These are phyloP conservation scores for Poecilia velifera DNA, from an alignment of 2,797 vertebrate genomes.

Conservation along the genomic window DNA sequence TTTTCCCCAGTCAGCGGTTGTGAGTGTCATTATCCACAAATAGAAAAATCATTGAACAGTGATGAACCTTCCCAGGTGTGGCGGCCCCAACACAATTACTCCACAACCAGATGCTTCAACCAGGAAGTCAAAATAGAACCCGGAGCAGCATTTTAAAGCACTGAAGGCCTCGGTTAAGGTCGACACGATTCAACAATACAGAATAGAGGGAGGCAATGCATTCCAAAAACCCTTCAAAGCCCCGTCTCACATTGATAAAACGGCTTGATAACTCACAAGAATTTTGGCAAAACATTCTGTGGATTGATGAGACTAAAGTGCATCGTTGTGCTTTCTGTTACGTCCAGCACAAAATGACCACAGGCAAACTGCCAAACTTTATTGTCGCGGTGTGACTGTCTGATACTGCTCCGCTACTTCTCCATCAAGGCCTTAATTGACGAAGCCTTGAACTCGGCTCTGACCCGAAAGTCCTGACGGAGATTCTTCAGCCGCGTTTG, in stretches of 20 bases:
- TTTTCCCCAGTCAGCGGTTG: background rate
- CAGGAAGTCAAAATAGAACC: background rate
- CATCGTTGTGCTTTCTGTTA: background rate
- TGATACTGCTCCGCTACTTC: background rate
- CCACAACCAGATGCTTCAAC: background rate
- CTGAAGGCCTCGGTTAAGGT: background rate
- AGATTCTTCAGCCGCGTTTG: background rate
- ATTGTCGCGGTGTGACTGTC: background rate
- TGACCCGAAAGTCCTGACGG: background rate
- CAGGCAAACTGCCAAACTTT: background rate
- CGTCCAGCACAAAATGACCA: background rate
- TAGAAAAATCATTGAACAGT: background rate
- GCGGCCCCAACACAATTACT: background rate
- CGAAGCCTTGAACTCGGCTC: background rate
- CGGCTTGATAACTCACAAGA: background rate
- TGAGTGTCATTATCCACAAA: background rate
- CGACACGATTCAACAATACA: too few relatives aligned
- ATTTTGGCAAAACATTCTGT: background rate
- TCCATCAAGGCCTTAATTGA: background rate
- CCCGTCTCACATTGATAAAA: background rate
- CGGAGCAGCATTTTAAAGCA: background rate
- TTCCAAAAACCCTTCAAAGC: background rate
- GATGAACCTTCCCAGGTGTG: background rate
- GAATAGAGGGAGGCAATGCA: too few relatives aligned
- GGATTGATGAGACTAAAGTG: background rate